phyloP scores from a whole-genome alignment of 2,797 vertebrate genomes.

The Tarsius wallacei region DNA sequence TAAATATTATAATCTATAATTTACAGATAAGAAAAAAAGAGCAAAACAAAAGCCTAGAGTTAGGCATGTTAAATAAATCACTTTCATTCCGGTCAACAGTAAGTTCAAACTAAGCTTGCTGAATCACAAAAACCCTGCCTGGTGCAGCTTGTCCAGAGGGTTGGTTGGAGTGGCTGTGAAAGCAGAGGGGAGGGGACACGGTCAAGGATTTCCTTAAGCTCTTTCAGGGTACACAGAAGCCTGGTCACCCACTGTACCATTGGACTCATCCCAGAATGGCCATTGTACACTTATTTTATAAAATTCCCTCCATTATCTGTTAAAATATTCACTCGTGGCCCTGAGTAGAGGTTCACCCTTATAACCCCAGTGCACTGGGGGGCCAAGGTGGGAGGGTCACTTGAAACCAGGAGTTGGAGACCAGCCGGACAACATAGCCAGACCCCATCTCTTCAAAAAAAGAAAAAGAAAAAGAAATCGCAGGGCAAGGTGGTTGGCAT shows the following conservation, averaged over 20 bases:
- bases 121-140: background rate
- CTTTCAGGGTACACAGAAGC: background rate
- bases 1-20: background rate
- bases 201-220: background rate
- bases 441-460: too few relatives aligned
- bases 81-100: background rate
- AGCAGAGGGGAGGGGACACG: accelerated
- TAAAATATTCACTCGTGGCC: background rate
- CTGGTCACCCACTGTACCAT: too few relatives aligned
- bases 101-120: background rate
- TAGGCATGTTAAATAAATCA: background rate
- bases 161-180: too few relatives aligned
- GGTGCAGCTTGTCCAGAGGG: accelerated
- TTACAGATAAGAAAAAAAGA: background rate
- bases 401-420: too few relatives aligned
- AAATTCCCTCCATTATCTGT: background rate
- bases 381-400: too few relatives aligned
- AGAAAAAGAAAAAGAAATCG: too few relatives aligned
- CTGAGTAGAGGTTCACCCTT: too few relatives aligned
- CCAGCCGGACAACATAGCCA: too few relatives aligned
- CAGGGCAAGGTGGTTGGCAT: too few relatives aligned
- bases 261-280: background rate
- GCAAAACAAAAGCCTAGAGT: background rate
- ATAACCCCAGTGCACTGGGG: too few relatives aligned
- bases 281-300: background rate